phyloP scores from a whole-genome alignment of 2,113 vertebrate genomes.

The Leptobrachium leishanense region DNA sequence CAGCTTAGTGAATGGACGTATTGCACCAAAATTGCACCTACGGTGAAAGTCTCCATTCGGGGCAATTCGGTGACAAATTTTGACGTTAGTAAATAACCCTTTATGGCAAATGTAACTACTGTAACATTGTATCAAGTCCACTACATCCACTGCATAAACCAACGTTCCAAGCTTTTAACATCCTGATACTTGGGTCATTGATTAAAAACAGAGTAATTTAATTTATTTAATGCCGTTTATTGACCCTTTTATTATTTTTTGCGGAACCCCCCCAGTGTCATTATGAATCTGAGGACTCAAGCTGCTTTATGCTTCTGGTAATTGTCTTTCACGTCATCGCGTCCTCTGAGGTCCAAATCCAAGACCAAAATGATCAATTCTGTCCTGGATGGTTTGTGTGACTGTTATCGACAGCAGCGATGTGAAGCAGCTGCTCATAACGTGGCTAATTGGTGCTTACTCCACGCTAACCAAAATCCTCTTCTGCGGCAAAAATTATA shows the following conservation, averaged over 20 bases:
- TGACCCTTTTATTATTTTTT: not conserved
- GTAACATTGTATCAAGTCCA: conserved; percentile 11
- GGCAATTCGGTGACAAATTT: too few species aligned
- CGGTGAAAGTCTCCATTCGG: too few species aligned
- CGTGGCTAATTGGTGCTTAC: not conserved
- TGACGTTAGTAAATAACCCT: too few species aligned
- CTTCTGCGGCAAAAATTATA: conserved; percentile 22
- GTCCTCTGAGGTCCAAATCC: not conserved
- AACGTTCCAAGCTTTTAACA: not conserved
- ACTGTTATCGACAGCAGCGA: not conserved
- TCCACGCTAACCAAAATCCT: conserved; percentile 21
- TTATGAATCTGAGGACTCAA: not conserved
- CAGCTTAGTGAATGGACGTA: too few species aligned
- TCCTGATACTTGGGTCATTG: not conserved
- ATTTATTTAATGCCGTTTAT: not conserved
- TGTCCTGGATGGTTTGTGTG: conserved; percentile 12
- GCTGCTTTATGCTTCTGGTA: not conserved
- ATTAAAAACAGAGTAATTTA: not conserved
- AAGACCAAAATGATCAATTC: conserved; percentile 16
- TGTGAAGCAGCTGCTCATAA: conserved; percentile 10
- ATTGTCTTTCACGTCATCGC: not conserved
- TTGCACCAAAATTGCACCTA: too few species aligned
- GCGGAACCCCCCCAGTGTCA: not conserved
- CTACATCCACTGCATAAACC: not conserved
- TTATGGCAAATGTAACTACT: not conserved